Conservation (phyloP, 1,140 invertebrate genomes). For the Drosophila cardini region DNA sequence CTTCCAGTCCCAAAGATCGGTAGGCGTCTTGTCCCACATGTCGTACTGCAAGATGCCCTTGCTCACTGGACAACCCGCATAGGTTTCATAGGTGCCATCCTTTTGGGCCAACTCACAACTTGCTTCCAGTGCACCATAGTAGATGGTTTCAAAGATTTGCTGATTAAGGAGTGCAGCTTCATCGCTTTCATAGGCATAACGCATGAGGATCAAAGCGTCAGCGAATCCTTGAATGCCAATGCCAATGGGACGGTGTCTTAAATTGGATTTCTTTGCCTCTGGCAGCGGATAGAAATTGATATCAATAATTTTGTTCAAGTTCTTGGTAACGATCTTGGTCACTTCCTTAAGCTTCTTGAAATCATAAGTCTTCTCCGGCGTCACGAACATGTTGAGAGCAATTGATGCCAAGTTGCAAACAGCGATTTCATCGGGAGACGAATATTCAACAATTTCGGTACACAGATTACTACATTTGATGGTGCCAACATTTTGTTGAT, state of each 20-base stretch:
- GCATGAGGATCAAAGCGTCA: constrained; percentile 98
- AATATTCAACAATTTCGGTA: constrained; percentile 99
- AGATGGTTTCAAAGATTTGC: constrained; percentile 99
- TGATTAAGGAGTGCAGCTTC: constrained; percentile 95
- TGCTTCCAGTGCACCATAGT: constrained; percentile 98
- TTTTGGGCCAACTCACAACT: constrained; percentile 97
- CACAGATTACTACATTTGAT: constrained; percentile 99
- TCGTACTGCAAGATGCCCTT: constrained; percentile 99
- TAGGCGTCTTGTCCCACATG: constrained; percentile 97
- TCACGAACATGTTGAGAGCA: constrained; percentile 98
- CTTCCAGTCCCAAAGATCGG: constrained; percentile 95
- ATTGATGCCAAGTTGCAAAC: constrained; percentile 99
- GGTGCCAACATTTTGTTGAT: constrained; percentile 99
- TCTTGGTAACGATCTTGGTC: constrained; percentile 94
- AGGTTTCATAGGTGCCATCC: constrained; percentile 95
- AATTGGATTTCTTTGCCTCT: constrained; percentile 95
- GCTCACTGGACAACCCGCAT: constrained; percentile 95
- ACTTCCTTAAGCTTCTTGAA: constrained; percentile 95
- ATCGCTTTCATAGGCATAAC: constrained; percentile 95
- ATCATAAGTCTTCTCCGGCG: constrained; percentile 92
- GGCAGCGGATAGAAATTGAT: constrained; percentile 98
- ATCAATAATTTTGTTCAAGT: constrained; percentile 99
- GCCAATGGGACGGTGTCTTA: constrained; percentile 96
- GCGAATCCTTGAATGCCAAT: constrained; percentile 99
- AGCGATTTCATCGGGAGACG: constrained; percentile 96